A percentile compares a stretch with the other conserved stretches of the same genome.
Evolutionary conservation across 2,888 invertebrate genomes (phyloP).

Genomic region (Pristionchus exspectatus): DNA sequence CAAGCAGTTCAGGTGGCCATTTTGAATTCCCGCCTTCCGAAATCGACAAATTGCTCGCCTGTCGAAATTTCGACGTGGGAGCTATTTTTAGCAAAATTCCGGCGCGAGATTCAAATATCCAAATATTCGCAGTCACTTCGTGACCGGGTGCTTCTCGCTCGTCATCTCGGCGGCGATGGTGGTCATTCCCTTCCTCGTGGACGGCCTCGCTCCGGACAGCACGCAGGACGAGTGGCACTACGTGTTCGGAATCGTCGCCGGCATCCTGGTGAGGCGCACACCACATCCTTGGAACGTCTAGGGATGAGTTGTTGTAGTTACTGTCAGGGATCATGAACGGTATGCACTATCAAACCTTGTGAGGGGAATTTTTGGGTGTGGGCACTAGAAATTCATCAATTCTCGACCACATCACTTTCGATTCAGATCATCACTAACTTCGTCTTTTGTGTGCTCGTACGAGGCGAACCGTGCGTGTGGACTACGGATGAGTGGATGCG

Average conservation of each 20-base stretch:
- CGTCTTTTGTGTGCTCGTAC: constrained; percentile 69
- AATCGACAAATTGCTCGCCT: background rate
- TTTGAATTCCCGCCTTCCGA: background rate
- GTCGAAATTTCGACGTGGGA: background rate
- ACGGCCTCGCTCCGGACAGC: constrained; percentile 67
- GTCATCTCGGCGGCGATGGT: constrained; percentile 75
- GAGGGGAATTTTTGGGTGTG: no score
- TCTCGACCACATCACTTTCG: no score
- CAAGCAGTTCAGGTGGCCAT: constrained; percentile 70
- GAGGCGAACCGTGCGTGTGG: constrained; percentile 72
- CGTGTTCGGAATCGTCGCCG: constrained; percentile 68
- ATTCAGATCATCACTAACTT: constrained; percentile 68
- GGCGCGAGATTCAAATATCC: background rate
- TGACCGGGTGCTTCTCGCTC: constrained; percentile 77
- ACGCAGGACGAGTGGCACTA: constrained; percentile 73
- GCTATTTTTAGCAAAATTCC: background rate
- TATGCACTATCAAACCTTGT: no score
- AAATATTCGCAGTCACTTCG: constrained; percentile 69
- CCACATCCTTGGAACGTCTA: no score
- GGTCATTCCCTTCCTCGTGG: constrained; percentile 72
- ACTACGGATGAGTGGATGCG: constrained; percentile 60
- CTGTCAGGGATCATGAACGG: no score
- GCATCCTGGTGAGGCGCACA: constrained; percentile 66
- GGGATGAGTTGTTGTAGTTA: no score
- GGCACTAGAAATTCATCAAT: background rate